Percentiles rank a stretch among this genome's conserved stretches.
Conservation (phyloP, 2,113 vertebrate genomes). For the Caloenas nicobarica region DNA sequence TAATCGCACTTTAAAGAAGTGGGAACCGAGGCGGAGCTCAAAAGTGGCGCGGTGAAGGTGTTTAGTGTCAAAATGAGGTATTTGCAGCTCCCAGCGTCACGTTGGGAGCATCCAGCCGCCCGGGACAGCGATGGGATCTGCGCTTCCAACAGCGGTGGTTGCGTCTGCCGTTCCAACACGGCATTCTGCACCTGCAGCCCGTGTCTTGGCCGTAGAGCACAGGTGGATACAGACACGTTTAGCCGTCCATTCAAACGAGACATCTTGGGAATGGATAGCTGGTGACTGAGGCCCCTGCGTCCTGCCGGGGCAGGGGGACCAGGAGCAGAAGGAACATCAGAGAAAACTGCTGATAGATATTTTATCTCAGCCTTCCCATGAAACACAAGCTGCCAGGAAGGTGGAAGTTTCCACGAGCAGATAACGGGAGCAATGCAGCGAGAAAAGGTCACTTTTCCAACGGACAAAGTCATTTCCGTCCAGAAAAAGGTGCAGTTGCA, state of each 20-base stretch:
- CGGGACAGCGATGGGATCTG: background rate
- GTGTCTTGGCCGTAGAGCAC: background rate
- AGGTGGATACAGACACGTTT: background rate
- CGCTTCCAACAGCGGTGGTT: background rate
- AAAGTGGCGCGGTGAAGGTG: accelerated
- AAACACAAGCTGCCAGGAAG: background rate
- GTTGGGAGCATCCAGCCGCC: accelerated
- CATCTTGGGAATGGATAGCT: too few species aligned
- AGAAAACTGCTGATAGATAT: background rate
- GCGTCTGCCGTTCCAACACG: background rate
- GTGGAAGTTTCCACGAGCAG: background rate
- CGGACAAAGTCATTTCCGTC: background rate
- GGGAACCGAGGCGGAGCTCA: background rate
- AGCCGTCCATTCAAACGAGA: background rate
- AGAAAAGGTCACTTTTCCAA: constrained; percentile 19
- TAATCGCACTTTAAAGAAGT: background rate
- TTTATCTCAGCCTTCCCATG: background rate
- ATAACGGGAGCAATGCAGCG: background rate
- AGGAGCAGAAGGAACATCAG: background rate
- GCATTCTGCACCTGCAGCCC: background rate
- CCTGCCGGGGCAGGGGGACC: accelerated
- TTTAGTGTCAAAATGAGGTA: background rate
- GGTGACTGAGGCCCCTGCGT: background rate
- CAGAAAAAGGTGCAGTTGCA: background rate
- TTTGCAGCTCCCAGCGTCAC: background rate